phyloP scores from a whole-genome alignment of 1,140 invertebrate genomes.

The Drosophila pachea region DNA sequence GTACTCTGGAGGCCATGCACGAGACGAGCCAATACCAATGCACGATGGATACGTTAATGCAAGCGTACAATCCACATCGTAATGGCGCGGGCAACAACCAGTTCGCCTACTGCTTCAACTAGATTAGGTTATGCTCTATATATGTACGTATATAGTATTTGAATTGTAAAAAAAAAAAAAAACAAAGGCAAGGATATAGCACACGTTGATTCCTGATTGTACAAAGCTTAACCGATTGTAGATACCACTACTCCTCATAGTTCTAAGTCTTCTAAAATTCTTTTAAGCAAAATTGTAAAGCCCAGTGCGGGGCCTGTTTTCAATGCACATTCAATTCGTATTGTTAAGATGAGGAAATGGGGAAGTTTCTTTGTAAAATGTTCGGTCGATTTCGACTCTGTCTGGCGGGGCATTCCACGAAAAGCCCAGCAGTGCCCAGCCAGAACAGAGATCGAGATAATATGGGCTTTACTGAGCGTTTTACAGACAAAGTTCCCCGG shows the following conservation, averaged over 20 bases:
- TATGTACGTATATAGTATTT: constrained; percentile 4
- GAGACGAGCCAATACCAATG: constrained; percentile 68
- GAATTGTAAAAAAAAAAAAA: constrained; percentile 23
- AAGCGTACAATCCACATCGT: constrained; percentile 77
- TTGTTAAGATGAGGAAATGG: background rate
- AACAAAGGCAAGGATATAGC: too few relatives aligned
- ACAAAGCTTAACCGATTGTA: constrained; percentile 69
- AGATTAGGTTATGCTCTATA: background rate
- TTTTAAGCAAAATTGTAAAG: constrained; percentile 39
- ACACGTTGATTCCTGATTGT: constrained; percentile 70
- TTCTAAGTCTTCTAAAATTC: constrained; percentile 44
- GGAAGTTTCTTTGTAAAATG: constrained; percentile 40
- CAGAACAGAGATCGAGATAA: constrained; percentile 26
- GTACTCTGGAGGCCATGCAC: constrained; percentile 37
- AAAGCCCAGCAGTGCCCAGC: constrained; percentile 52
- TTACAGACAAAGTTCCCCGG: constrained; percentile 35
- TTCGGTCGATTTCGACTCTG: constrained; percentile 29
- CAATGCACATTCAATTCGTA: constrained; percentile 35
- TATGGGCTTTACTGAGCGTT: constrained; percentile 54
- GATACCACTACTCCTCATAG: constrained; percentile 48
- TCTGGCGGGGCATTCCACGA: constrained; percentile 43
- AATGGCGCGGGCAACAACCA: constrained; percentile 61
- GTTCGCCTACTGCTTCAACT: constrained; percentile 72
- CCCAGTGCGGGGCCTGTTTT: constrained; percentile 17
- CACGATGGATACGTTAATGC: constrained; percentile 78